Base-by-base conservation (phyloP, 37 sponge, comb jelly and placozoan genomes). In the Bolinopsis microptera region DNA sequence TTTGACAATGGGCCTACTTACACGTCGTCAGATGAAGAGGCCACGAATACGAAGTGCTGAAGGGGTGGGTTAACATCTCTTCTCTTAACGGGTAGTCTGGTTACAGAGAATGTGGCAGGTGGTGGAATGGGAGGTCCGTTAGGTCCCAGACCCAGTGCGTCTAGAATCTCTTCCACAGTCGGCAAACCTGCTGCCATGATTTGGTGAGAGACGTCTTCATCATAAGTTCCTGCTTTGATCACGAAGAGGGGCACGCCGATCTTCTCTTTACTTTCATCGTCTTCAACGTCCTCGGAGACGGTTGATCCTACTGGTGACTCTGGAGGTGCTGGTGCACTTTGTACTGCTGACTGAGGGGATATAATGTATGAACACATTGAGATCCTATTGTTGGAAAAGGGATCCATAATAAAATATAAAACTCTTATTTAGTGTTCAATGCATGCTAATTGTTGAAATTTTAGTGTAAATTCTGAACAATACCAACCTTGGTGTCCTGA, bases 91-190 rank as follows among this genome's bases (percentile, higher is more conserved):
- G 98, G 96, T 36, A 94, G 95, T 23, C 93, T 94, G 68, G 93
- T 95, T 41, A 97, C 95, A 33, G 96, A 95, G 74, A 97, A 95
- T 0, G 82, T 69, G 22, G 94, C 93, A 22, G 98, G 98, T 0
- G 80, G 93, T 5, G 95, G 95, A 27, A 97, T 94, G 28, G 98
- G 97, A 36, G 94, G 95, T 25, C 98, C 98, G 93, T 80, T 68
- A 27, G 96, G 95, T 69, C 97, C 95, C 80, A 96, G 68, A 37
- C 98, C 98, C 94, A 97, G 35, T 32, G 92, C 96, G 34, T 96
- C 94, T 39, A 97, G 82, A 0, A 97, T 92, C 94, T 96, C 95
- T 41, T 94, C 94, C 41, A 77, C 83, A 32, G 96, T 37, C 39
- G 97, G 97, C 38, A 97, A 76, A 24, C 93, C 95, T 28, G 31